phyloP scores from a whole-genome alignment of 1,140 invertebrate genomes.

The Oreohelix idahoensis region DNA sequence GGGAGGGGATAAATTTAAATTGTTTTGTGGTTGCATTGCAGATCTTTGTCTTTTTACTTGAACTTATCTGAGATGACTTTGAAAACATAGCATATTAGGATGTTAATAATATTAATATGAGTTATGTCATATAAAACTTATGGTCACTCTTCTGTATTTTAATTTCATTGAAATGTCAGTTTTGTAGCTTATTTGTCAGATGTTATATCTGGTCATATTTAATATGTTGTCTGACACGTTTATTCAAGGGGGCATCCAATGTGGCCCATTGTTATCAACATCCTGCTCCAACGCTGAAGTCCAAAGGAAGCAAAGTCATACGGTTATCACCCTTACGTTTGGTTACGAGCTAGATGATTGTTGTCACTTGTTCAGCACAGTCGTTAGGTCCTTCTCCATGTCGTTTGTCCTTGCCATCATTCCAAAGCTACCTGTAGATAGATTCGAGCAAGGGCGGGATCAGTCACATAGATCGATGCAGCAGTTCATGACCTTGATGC shows the following conservation, averaged over 20 bases:
- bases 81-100: no score
- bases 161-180: background rate
- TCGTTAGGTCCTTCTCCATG: conserved; percentile 8
- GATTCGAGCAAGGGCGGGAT: background rate
- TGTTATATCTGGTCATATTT: conserved; percentile 21
- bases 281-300: conserved; percentile 10
- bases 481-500: background rate
- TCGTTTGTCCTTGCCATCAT: conserved; percentile 13
- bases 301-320: conserved; percentile 5
- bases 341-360: conserved; percentile 26
- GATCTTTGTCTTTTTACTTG: no score
- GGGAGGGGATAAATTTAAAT: no score
- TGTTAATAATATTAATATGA: no score
- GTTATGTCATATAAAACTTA: background rate
- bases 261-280: conserved; percentile 24
- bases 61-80: no score
- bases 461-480: background rate
- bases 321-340: conserved; percentile 22
- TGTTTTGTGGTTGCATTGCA: no score
- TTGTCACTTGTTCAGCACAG: conserved; percentile 1
- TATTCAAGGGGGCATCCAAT: conserved; percentile 36
- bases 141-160: background rate
- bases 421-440: conserved; percentile 12
- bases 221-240: conserved; percentile 36
- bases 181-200: background rate